Evolutionary conservation across 2,113 vertebrate genomes (phyloP), one percentile per base, ranked within the genome.

Genomic region (Eublepharis macularius): DNA sequence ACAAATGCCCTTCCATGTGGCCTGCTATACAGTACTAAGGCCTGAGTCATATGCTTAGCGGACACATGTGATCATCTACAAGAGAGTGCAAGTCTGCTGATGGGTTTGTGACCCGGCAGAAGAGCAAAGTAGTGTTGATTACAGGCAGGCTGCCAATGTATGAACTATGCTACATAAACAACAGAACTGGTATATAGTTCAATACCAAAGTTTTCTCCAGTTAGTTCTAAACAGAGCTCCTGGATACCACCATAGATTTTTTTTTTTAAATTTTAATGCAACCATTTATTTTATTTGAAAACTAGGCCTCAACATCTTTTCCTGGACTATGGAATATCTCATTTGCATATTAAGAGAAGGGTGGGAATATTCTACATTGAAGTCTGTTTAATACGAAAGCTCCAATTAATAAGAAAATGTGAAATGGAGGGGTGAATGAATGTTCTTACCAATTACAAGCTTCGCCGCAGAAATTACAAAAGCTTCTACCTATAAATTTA

Each of bases 191-290:
- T 26, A 65, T 32, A 43, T 63, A 29, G 49, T 47, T 2, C 12
- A 26, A 0, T 65, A 80, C 0, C 9, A 34, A 0, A 0, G 66
- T 49, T 66, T 24, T 34, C 0, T 70, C 3, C 6, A 51, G 29
- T 26, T 63, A 63, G 21, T 63, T 29, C 32, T 66, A 80, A 78
- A 24, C 6, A 74, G 57, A 49, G 87, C 24, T 1, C 73, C 4
- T 9, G 47, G 24, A 1, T 76, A 73, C 21, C 17, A n/a, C 34
- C 21, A 43, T 57, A 54, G 2, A 54, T 77, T 77, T 29, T 29
- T 24, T 29, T 11, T 6, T 66, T 29, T n/a, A n/a, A n/a, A 10
- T 68, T 34, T 69, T 36, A 69, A 34, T 69, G 14, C 12, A 68
- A 68, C 13, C n/a, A 4, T 36, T n/a, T n/a, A 34, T 12, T 66